Conservation (phyloP, 2,113 vertebrate species). For the Hippoglossus stenolepis region DNA sequence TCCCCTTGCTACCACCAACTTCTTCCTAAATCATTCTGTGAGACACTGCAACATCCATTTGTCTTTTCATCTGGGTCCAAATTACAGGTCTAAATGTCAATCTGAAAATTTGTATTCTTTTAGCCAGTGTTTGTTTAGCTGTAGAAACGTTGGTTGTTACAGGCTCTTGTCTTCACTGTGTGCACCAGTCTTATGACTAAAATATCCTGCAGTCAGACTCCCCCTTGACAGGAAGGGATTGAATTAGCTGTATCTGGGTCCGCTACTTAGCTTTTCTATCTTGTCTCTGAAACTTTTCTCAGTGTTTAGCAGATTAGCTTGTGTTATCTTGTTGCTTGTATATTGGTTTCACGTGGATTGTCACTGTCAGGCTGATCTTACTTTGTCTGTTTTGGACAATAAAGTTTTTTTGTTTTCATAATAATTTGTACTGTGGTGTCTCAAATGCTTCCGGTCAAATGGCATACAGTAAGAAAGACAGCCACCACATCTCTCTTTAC, state of each 20-base stretch:
- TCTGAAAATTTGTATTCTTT: too few relatives aligned
- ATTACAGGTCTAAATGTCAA: too few relatives aligned
- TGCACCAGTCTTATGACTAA: slow-evolving; percentile 25
- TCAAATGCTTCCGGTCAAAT: background rate
- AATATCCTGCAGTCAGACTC: background rate
- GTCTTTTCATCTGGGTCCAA: background rate
- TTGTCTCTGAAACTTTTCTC: slow-evolving; percentile 42
- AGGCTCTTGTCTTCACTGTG: background rate
- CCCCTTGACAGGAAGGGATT: background rate
- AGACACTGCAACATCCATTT: background rate
- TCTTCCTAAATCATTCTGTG: too few relatives aligned
- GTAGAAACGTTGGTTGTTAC: too few relatives aligned
- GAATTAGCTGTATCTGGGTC: slow-evolving; percentile 33
- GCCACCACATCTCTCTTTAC: background rate
- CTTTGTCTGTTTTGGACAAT: slow-evolving; percentile 71
- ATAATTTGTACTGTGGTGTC: background rate
- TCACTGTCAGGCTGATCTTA: slow-evolving; percentile 52
- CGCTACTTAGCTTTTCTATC: slow-evolving; percentile 58
- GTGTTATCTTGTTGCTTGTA: slow-evolving; percentile 75
- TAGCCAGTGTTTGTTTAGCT: too few relatives aligned
- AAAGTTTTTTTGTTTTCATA: slow-evolving; percentile 74
- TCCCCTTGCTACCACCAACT: too few relatives aligned
- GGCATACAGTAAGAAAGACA: background rate
- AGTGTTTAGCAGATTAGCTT: slow-evolving; percentile 56
- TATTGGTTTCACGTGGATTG: slow-evolving; percentile 42